Evolutionary conservation across 2,113 vertebrate species (phyloP), one percentile per base, ranked within the genome.

Genomic region (Excalfactoria chinensis): DNA sequence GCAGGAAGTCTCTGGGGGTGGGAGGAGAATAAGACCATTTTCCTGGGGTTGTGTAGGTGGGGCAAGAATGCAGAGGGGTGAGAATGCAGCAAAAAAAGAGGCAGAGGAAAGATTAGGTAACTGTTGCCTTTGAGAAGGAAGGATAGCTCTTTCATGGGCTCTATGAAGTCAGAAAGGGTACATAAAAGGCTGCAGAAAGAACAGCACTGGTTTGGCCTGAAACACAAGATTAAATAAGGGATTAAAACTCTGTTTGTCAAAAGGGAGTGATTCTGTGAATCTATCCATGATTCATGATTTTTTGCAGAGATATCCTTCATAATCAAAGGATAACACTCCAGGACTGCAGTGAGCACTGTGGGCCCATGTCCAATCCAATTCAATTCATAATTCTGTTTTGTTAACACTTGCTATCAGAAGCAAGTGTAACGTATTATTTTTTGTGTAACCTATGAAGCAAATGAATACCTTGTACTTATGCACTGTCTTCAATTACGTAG

Each of bases 161-260:
- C 58, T 13, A 70, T 69, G 2, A 84, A 89, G 43, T 44, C 43
- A 68, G 40, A 84, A 74, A 69, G 48, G 28, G n/a, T 75, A 72
- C 22, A 25, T 48, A 90, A 75, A 92, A 81, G 43, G 25, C 43
- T 68, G 53, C 30, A 62, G 43, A 90, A 90, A 84, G 32, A 26
- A 58, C 0, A 2, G 19, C 11, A 76, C 51, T 56, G 32, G 7
- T 81, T 53, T 78, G 84, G 19, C 19, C 63, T 74, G 51, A 80
- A 82, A 90, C 7, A 41, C 60, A 68, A 72, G 66, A 74, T 81
- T 78, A 89, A 92, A 51, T 25, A 74, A 53, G n/a, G 66, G 53
- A 89, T 89, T 95, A 90, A 82, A 22, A 75, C 41, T 76, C 41
- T 51, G 26, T 66, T 86, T 73, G 69, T 35, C 58, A 87, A 86